Percentiles rank a stretch among this genome's conserved stretches.
Evolutionary conservation across 2,797 vertebrate genomes (phyloP).

Genomic region (Falco peregrinus): DNA sequence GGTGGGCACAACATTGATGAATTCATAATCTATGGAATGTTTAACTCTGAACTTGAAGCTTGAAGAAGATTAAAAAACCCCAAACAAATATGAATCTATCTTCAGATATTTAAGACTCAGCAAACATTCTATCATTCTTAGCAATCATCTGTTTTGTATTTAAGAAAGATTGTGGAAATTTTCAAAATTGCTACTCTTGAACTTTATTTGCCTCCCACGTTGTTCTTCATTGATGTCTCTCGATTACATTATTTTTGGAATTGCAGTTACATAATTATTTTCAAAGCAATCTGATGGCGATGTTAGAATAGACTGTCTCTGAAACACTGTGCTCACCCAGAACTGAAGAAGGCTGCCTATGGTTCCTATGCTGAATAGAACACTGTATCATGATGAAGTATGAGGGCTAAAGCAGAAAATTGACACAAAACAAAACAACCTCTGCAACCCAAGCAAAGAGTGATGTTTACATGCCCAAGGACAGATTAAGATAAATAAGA

Average conservation of each 20-base stretch:
- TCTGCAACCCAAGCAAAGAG: not conserved
- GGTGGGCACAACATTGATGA: not conserved
- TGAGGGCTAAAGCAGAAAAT: not conserved
- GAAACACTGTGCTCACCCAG: conserved; percentile 38
- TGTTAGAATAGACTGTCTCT: conserved; percentile 7
- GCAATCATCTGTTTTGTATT: conserved; percentile 55
- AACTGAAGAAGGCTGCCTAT: conserved; percentile 1
- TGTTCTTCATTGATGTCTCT: conserved; percentile 51
- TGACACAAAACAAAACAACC: not conserved
- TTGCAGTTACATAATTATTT: conserved; percentile 56
- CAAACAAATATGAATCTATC: not conserved
- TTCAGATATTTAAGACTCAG: conserved; percentile 16
- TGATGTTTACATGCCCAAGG: not conserved
- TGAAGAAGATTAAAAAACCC: not conserved
- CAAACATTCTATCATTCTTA: conserved; percentile 43
- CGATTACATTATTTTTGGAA: conserved; percentile 60
- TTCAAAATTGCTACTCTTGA: conserved; percentile 54
- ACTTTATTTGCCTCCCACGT: conserved; percentile 52
- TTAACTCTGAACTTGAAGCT: conserved; percentile 3
- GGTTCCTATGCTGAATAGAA: not conserved
- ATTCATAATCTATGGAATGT: not conserved
- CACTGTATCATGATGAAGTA: not conserved
- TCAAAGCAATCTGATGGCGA: conserved; percentile 8
- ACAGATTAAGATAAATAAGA: not conserved
- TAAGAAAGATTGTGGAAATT: conserved; percentile 51